Evolutionary conservation across 1,140 invertebrate species (phyloP), one percentile per base, ranked within the genome.

Genomic region (Antheraea pernyi): DNA sequence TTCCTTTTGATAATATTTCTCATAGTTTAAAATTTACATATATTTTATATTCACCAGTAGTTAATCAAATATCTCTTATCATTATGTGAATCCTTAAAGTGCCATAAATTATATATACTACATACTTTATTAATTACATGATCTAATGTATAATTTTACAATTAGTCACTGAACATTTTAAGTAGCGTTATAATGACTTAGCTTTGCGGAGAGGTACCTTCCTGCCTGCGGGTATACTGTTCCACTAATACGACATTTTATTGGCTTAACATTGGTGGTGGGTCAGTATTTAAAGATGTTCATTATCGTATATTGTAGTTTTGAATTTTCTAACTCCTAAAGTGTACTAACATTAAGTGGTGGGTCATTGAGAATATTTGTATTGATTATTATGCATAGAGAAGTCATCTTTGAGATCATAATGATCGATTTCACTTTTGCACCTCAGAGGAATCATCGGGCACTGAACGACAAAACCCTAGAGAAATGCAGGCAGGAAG

Each of bases 181-280:
- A 53, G 16, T 53, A 53, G 39, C 39, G 39, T 42, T 65, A 11
- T 46, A 65, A 88, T 88, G 87, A 91, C 85, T 90, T 84, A 82
- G 90, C 89, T 92, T 92, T 86, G 84, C 85, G 88, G 87, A 89
- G 81, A 85, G 85, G 89, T 88, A 91, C 91, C 92, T 93, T 93
- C 91, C 92, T 93, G 92, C 91, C 91, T 93, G 92, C 86, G 88
- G 91, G 91, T 88, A 85, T 83, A 80, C 79, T 81, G 78, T 86
- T 78, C 82, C 78, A 91, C 91, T 92, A 92, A 92, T 88, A 85
- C 77, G 65, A 76, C 67, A 53, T 67, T 73, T 70, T 70, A 76
- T 77, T 76, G 72, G 72, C 80, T 73, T 83, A 78, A 72, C 80
- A 71, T 72, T 73, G 90, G 90, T 92, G 88, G 82, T 85, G 90